Base-by-base conservation (phyloP, 2,113 vertebrate genomes). In the Urocynchramus pylzowi region DNA sequence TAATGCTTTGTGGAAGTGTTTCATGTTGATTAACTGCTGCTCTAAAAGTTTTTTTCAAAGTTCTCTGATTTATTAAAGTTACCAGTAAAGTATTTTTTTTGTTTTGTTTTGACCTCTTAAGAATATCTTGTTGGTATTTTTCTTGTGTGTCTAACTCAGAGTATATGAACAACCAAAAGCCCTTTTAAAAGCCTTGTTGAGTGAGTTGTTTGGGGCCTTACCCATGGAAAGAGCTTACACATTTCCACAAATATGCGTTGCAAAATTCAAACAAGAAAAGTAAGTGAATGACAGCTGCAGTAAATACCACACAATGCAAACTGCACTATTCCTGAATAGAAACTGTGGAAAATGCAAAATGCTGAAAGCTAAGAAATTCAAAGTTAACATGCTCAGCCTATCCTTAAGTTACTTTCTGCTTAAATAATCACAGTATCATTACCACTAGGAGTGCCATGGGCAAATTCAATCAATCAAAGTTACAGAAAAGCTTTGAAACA, bases 401-500 rank as follows among this genome's bases (percentile, higher is more conserved):
- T 77, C 54, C 39, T 84, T 89, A 87, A 91, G 54, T 85, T 79
- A 69, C 73, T 90, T 65, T 50, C 28, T 85, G 78, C 57, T 89
- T 83, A 94, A 94, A 90, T 92, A 92, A 91, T 76, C 63, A 83
- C 39, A 70, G 21, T 56, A 84, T 87, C 85, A 78, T 71, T 90
- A 73, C 59, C 49, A 74, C 27, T 63, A 75, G 68, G 53, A 93
- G 28, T 83, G 63, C 83, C 83, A 64, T 1, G 1, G 75, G 89
- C 70, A 94, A 94, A 87, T 80, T 82, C 79, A 96, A 76, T 95
- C 94, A 89, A 59, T 91, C 65, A 50, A 65, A 93, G 47, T 87
- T 54, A 45, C 22, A 89, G 28, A 45, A 90, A 84, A 68, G 23
- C 49, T 91, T 80, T 80, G 54, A 85, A 91, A 83, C 41, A 92